Percentiles rank a stretch among this genome's conserved stretches.
These are phyloP conservation scores for Dendrolimus pini DNA, from an alignment of 2,888 invertebrate genomes.

Conservation along the genomic window DNA sequence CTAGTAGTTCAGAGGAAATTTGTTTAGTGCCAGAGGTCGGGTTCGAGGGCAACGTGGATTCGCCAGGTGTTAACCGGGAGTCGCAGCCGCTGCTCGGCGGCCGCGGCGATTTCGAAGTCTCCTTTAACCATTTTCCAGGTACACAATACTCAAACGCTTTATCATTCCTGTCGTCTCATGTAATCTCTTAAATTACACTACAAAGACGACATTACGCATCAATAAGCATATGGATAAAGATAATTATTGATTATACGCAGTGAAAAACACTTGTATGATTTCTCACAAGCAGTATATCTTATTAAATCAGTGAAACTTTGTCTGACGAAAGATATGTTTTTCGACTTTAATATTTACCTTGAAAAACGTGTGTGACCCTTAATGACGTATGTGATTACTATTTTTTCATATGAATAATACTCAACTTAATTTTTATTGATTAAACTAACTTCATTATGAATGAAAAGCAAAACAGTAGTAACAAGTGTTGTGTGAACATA, in stretches of 20 bases:
- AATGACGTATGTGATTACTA: conserved; percentile 14
- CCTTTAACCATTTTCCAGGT: conserved; percentile 94
- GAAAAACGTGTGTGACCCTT: conserved; percentile 15
- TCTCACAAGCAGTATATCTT: conserved; percentile 22
- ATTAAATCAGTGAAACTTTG: neutral
- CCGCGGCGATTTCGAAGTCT: conserved; percentile 83
- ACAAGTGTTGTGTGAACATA: conserved; percentile 46
- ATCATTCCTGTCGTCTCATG: conserved; percentile 27
- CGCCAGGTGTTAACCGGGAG: conserved; percentile 90
- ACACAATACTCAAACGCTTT: conserved; percentile 13
- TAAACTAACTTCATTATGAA: conserved; percentile 47
- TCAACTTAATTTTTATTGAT: conserved; percentile 27
- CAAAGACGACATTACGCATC: conserved; percentile 19
- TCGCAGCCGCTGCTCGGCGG: conserved; percentile 95
- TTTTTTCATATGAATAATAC: conserved; percentile 20
- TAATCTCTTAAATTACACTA: conserved; percentile 20
- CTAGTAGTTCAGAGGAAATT: conserved; percentile 81
- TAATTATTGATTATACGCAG: conserved; percentile 10
- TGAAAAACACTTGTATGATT: conserved; percentile 33
- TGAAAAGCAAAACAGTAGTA: conserved; percentile 27
- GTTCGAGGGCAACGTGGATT: conserved; percentile 90
- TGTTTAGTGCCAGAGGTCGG: conserved; percentile 88
- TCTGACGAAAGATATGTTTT: conserved; percentile 22
- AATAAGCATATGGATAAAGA: conserved; percentile 8
- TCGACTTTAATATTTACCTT: conserved; percentile 33